phyloP scores from a whole-genome alignment of 2,888 invertebrate species.

The Anagyrus pseudococci region DNA sequence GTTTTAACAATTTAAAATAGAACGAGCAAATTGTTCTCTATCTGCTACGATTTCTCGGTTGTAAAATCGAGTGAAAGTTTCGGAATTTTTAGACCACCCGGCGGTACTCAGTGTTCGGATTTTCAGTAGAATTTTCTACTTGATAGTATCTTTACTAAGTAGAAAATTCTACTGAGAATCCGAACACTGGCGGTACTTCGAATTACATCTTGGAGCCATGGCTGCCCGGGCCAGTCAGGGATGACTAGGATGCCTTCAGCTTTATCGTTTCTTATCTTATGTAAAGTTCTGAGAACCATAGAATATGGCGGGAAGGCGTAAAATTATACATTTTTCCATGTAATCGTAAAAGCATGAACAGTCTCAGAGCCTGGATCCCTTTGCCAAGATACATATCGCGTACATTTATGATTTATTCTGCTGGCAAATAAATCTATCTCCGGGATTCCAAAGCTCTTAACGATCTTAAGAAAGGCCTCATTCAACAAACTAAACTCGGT shows the following conservation, averaged over 20 bases:
- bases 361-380: background rate
- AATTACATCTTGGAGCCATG: too few species aligned
- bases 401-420: background rate
- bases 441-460: background rate
- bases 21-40: too few species aligned
- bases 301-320: constrained; percentile 39
- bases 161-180: too few species aligned
- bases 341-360: background rate
- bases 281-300: constrained; percentile 16
- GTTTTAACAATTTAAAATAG: too few species aligned
- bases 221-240: constrained; percentile 32
- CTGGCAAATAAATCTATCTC: constrained; percentile 2
- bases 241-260: constrained; percentile 30
- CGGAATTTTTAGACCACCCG: too few species aligned
- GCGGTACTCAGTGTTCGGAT: too few species aligned
- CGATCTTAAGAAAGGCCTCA: background rate
- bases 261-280: constrained; percentile 30
- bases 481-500: background rate
- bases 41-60: too few species aligned
- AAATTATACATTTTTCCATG: constrained; percentile 31
- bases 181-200: too few species aligned
- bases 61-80: too few species aligned
- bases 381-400: background rate
- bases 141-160: too few species aligned
- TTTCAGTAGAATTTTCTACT: too few species aligned